Evolutionary conservation across 2,797 vertebrate genomes (phyloP).

Genomic region (Synanceia verrucosa): DNA sequence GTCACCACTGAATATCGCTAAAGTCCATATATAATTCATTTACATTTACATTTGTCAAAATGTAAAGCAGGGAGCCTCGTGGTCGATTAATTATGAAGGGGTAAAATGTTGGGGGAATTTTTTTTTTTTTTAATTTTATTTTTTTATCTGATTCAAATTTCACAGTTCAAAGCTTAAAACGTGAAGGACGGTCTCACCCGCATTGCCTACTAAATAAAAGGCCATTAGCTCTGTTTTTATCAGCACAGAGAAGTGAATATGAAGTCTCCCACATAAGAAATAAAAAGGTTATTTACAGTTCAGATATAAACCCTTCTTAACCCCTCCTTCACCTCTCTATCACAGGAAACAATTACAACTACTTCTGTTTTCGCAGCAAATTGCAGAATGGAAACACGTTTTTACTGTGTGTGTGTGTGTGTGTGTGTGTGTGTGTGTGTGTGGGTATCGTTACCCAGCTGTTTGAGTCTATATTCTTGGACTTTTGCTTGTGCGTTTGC

Average conservation of each 20-base stretch:
- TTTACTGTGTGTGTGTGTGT: not conserved
- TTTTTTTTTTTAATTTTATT: not conserved
- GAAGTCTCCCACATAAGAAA: conserved; percentile 13
- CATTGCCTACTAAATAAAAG: conserved; percentile 14
- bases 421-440: not conserved
- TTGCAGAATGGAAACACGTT: not conserved
- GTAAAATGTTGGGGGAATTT: not conserved
- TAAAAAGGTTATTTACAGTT: conserved; percentile 62
- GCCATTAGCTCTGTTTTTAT: conserved; percentile 23
- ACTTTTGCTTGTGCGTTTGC: conserved; percentile 12
- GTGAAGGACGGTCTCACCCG: not conserved
- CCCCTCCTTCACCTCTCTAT: conserved; percentile 56
- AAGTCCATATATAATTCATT: conserved; percentile 29
- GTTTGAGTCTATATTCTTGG: not conserved
- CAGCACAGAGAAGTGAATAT: not conserved
- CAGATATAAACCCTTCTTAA: conserved; percentile 58
- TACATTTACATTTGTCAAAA: conserved; percentile 50
- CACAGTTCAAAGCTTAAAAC: conserved; percentile 13
- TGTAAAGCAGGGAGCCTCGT: conserved; percentile 22
- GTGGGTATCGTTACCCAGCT: not conserved
- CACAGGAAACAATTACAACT: conserved; percentile 37
- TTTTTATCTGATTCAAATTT: conserved; percentile 31
- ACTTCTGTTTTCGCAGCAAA: conserved; percentile 12
- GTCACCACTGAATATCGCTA: not conserved
- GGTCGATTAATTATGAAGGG: conserved; percentile 3